Evolutionary conservation across 2,113 vertebrate genomes (phyloP).

Genomic region (Alexandromys fortis): DNA sequence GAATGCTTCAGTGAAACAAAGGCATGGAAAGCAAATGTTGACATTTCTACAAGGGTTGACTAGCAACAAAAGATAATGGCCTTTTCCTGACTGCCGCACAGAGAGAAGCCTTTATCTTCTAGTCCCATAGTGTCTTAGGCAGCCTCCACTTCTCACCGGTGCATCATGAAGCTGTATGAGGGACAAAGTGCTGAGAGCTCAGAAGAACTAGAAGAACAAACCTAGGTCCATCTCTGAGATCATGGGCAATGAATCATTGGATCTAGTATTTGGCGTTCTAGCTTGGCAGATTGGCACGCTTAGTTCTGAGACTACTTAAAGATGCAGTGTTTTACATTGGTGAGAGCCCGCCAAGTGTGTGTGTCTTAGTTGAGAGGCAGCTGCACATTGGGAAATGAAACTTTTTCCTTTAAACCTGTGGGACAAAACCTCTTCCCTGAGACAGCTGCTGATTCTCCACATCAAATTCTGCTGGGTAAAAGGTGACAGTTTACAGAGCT

Average conservation of each 20-base stretch:
- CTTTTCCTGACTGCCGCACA: not conserved
- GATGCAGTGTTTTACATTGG: not conserved
- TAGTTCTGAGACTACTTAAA: conserved; percentile 6
- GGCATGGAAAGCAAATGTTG: not conserved
- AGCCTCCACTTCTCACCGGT: not conserved
- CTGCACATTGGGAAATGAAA: conserved; percentile 13
- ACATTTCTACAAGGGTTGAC: not conserved
- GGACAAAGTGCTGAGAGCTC: not conserved
- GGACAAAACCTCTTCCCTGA: not conserved
- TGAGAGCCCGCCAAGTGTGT: not conserved
- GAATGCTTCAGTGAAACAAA: not conserved
- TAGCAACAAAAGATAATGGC: too few species aligned
- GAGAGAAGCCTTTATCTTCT: not conserved
- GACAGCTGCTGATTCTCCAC: conserved; percentile 65
- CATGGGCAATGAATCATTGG: not conserved
- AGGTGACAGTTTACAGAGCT: conserved; percentile 24
- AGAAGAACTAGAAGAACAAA: conserved; percentile 45
- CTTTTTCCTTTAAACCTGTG: not conserved
- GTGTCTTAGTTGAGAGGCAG: not conserved
- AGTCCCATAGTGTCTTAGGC: not conserved
- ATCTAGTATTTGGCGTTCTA: conserved; percentile 25
- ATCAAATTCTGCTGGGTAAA: not conserved
- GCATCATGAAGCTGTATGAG: not conserved
- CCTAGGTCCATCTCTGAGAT: not conserved
- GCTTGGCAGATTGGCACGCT: not conserved